These are phyloP conservation scores for Dreissena rostriformis DNA, from an alignment of 1,140 invertebrate species.

Conservation along the genomic window DNA sequence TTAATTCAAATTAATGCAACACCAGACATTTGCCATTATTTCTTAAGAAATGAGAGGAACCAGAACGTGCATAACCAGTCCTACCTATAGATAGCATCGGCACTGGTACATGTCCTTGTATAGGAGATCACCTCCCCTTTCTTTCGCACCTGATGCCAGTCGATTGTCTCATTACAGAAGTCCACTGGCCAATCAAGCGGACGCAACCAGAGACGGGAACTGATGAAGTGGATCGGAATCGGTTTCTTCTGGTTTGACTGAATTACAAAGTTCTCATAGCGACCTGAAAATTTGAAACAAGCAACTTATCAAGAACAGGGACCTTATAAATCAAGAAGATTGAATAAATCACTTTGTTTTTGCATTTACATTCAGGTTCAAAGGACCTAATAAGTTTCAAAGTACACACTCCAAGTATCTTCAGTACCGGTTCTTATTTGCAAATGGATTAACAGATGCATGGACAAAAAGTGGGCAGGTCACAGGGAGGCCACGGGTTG, in stretches of 20 bases:
- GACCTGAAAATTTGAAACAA: constrained; percentile 26
- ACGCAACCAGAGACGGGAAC: constrained; percentile 85
- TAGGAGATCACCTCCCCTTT: constrained; percentile 82
- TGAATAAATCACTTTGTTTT: too few species aligned
- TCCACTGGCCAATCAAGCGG: constrained; percentile 84
- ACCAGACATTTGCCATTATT: background rate
- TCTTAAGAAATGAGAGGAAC: background rate
- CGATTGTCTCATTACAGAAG: constrained; percentile 85
- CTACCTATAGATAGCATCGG: constrained; percentile 48
- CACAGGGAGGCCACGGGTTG: too few species aligned
- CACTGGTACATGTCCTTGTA: constrained; percentile 58
- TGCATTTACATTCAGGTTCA: too few species aligned
- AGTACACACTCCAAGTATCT: too few species aligned
- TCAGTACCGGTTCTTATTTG: too few species aligned
- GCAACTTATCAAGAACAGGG: background rate
- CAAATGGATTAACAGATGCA: too few species aligned
- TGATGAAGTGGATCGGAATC: constrained; percentile 86
- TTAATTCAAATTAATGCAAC: background rate
- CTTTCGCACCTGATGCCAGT: constrained; percentile 86
- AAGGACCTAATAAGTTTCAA: too few species aligned
- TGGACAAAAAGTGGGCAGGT: too few species aligned
- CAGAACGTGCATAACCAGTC: constrained; percentile 44
- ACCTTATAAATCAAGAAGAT: background rate
- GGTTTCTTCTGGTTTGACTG: constrained; percentile 74
- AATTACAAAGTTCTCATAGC: constrained; percentile 30